Conservation (phyloP, 2,888 invertebrate species). For the Meta bourneti region DNA sequence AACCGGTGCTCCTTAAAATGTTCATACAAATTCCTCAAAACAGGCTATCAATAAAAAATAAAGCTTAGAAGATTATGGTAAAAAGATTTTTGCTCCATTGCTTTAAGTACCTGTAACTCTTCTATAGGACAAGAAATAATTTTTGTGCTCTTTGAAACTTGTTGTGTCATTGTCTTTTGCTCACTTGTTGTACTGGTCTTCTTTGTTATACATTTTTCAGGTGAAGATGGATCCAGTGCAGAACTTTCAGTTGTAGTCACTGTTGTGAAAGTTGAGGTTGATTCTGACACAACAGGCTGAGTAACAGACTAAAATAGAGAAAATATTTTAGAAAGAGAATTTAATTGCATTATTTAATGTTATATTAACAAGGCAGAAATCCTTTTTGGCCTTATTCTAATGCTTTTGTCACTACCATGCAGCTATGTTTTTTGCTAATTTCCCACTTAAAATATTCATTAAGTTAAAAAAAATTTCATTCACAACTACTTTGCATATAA, state of each 20-base stretch:
- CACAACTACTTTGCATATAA: no score
- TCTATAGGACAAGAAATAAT: slow-evolving; percentile 77
- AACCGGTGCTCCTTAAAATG: no score
- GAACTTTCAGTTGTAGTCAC: slow-evolving; percentile 73
- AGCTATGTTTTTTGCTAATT: no score
- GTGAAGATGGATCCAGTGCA: slow-evolving; percentile 58
- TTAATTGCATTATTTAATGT: not conserved
- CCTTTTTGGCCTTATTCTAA: no score
- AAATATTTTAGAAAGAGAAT: not conserved
- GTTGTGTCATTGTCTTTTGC: slow-evolving; percentile 93
- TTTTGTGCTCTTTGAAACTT: slow-evolving; percentile 88
- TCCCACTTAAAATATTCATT: no score
- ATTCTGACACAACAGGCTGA: slow-evolving; percentile 74
- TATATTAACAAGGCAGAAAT: no score
- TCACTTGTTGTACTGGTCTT: slow-evolving; percentile 93
- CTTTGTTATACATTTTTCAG: slow-evolving; percentile 83
- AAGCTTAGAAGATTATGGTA: no score
- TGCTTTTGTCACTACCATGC: no score
- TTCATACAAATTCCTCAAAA: no score
- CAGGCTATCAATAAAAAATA: no score
- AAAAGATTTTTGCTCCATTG: no score
- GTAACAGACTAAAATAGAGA: slow-evolving; percentile 35
- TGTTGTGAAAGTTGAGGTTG: slow-evolving; percentile 73
- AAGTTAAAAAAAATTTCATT: no score
- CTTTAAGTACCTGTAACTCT: slow-evolving; percentile 69